A percentile compares a stretch with the other conserved stretches of the same genome.
Conservation (phyloP, 2,797 vertebrate species). For the Columba guinea region DNA sequence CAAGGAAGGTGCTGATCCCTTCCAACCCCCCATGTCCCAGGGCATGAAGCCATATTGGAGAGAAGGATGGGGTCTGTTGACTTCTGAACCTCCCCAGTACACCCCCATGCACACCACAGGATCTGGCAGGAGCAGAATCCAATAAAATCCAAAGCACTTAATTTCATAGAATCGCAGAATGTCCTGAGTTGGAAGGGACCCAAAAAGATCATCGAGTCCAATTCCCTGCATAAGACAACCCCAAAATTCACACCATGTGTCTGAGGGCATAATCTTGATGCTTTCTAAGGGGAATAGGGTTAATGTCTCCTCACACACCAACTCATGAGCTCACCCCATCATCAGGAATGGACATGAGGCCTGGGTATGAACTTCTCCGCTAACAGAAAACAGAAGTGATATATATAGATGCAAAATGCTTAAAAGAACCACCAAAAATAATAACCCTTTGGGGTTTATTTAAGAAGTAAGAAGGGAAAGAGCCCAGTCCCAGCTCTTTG, state of each 20-base stretch:
- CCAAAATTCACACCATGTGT: too few relatives aligned
- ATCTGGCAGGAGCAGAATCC: neutral
- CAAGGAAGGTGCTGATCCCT: neutral
- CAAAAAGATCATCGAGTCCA: too few relatives aligned
- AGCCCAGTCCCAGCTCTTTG: neutral
- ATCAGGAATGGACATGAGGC: accelerated
- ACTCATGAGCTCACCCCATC: neutral
- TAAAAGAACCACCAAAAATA: neutral
- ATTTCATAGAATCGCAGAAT: too few relatives aligned
- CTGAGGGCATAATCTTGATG: neutral
- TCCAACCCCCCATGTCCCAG: accelerated
- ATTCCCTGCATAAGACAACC: too few relatives aligned
- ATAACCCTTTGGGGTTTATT: neutral
- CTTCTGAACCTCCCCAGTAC: neutral
- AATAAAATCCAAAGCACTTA: neutral
- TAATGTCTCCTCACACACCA: neutral
- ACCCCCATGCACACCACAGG: neutral
- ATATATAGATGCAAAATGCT: neutral
- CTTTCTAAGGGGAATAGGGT: neutral
- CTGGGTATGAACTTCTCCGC: neutral
- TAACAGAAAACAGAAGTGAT: neutral
- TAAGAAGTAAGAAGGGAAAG: neutral
- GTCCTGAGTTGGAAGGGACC: too few relatives aligned
- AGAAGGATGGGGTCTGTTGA: neutral
- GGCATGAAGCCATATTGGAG: neutral